phyloP scores from a whole-genome alignment of 2,888 invertebrate species.

The Scaptomyza flava region DNA sequence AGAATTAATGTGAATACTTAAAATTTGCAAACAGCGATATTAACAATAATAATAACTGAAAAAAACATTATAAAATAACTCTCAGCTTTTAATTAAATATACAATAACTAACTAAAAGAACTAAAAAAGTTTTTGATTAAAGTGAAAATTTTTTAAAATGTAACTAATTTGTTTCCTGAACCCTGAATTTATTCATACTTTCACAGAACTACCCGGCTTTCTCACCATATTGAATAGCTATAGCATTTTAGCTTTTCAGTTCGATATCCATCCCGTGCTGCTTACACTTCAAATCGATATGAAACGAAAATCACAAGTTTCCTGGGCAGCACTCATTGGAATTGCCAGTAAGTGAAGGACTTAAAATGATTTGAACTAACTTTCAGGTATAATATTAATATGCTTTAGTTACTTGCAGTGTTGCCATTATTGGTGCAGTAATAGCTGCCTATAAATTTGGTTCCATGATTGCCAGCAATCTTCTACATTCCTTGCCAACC shows the following conservation, averaged over 20 bases:
- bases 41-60: too few species aligned
- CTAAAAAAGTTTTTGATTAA: neutral
- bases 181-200: neutral
- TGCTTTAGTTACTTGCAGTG: conserved; percentile 85
- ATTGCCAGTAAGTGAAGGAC: conserved; percentile 86
- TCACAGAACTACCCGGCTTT: conserved; percentile 83
- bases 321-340: conserved; percentile 89
- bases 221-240: conserved; percentile 87
- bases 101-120: too few species aligned
- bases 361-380: neutral
- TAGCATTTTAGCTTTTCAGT: conserved; percentile 89
- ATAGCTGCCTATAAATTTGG: conserved; percentile 89
- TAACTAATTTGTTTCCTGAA: too few species aligned
- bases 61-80: too few species aligned
- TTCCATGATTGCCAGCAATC: conserved; percentile 87
- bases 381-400: neutral
- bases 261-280: conserved; percentile 93
- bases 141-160: too few species aligned
- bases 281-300: conserved; percentile 97
- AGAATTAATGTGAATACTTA: neutral
- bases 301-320: conserved; percentile 90
- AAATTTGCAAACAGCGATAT: neutral
- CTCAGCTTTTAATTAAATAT: too few species aligned
- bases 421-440: conserved; percentile 88
- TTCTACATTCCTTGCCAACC: conserved; percentile 88